Conservation (phyloP, 2,888 invertebrate genomes). For the Lamellibrachia satsuma region DNA sequence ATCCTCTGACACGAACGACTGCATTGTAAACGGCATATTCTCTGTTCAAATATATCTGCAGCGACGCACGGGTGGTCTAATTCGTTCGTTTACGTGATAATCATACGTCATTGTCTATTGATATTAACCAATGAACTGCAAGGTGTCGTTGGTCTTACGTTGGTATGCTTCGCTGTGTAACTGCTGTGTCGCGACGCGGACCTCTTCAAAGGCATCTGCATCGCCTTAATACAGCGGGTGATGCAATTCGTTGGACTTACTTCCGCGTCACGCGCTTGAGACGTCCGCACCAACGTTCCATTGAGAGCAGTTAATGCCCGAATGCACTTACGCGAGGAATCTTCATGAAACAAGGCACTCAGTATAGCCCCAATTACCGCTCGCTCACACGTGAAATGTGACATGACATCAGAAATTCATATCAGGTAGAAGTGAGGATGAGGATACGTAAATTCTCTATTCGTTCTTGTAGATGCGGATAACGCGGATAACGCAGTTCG, state of each 20-base stretch:
- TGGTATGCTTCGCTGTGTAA: neutral
- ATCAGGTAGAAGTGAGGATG: neutral
- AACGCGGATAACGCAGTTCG: too few relatives aligned
- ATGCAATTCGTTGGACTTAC: neutral
- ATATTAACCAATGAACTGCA: too few relatives aligned
- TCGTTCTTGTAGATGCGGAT: neutral
- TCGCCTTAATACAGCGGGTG: neutral
- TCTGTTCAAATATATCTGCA: too few relatives aligned
- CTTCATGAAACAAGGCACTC: neutral
- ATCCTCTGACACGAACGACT: too few relatives aligned
- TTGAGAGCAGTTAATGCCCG: neutral
- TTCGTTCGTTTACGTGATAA: too few relatives aligned
- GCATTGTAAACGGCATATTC: too few relatives aligned
- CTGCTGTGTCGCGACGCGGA: neutral
- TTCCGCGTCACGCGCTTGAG: neutral
- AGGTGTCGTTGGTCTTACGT: neutral
- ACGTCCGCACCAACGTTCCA: neutral
- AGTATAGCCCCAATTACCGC: neutral
- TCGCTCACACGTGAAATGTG: neutral
- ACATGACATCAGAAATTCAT: neutral
- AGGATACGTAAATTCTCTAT: neutral
- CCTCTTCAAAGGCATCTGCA: neutral
- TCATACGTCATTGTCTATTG: too few relatives aligned
- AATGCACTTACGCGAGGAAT: constrained; percentile 1
- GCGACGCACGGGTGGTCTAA: too few relatives aligned